Conservation (phyloP, 2,797 vertebrate species). For the Catostomus latipinnis region DNA sequence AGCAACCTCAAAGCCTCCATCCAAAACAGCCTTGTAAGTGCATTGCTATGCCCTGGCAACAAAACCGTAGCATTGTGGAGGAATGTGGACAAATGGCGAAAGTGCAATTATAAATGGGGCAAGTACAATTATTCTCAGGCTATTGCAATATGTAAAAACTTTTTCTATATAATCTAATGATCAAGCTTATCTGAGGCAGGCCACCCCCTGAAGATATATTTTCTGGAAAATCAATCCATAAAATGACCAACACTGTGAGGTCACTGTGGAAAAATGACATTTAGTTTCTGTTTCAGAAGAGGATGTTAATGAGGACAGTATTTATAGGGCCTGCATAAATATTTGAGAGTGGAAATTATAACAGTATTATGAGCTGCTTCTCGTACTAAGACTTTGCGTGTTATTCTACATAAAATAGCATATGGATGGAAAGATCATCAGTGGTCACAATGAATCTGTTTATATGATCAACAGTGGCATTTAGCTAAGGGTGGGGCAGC, state of each 20-base stretch:
- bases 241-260: not conserved
- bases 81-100: not conserved
- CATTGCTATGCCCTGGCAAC: too few species aligned
- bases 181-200: slow-evolving; percentile 9
- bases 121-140: not conserved
- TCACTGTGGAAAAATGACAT: slow-evolving; percentile 21
- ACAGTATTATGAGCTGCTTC: not conserved
- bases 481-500: slow-evolving; percentile 8
- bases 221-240: not conserved
- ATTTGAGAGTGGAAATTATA: slow-evolving; percentile 32
- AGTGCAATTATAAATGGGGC: not conserved
- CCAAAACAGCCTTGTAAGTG: too few species aligned
- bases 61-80: not conserved
- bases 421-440: slow-evolving; percentile 43
- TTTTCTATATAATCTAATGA: not conserved
- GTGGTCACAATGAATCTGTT: slow-evolving; percentile 26
- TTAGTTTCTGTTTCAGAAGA: slow-evolving; percentile 19
- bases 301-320: slow-evolving; percentile 14
- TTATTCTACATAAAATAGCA: not conserved
- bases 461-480: slow-evolving; percentile 18
- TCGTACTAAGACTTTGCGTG: not conserved
- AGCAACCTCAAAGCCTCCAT: too few species aligned
- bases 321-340: slow-evolving; percentile 39
- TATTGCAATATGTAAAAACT: not conserved
- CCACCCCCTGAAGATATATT: not conserved